Evolutionary conservation across 2,888 invertebrate species (phyloP).

Genomic region (Cataglyphis altisquamis): DNA sequence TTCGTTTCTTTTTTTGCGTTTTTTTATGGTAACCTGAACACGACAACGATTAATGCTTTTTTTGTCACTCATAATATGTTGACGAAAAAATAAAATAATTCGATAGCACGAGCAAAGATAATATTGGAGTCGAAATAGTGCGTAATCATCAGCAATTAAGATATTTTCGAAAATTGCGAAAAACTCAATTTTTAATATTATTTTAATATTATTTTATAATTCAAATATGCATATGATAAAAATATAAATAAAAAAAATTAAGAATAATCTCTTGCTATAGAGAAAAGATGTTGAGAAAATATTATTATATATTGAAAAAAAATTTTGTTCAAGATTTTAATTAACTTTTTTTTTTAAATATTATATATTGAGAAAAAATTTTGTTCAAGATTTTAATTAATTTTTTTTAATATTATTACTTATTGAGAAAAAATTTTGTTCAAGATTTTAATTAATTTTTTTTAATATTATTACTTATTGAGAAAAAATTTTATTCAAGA

Average conservation of each 20-base stretch:
- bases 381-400: not conserved
- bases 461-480: not conserved
- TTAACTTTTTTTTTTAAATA: too few species aligned
- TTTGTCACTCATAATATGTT: not conserved
- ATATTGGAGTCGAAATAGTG: not conserved
- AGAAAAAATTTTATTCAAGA: not conserved
- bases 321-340: not conserved
- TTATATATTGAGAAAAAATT: not conserved
- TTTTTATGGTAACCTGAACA: not conserved
- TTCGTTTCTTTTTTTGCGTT: not conserved
- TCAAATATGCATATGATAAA: not conserved
- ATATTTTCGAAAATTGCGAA: not conserved
- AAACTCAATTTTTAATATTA: not conserved
- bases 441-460: not conserved
- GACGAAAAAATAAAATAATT: not conserved
- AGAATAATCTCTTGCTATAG: not conserved
- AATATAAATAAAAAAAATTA: not conserved
- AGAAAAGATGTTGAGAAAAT: too few species aligned
- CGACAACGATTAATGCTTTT: not conserved
- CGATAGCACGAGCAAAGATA: not conserved
- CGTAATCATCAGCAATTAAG: not conserved
- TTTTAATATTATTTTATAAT: not conserved
- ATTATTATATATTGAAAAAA: not conserved
- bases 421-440: not conserved
- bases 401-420: too few species aligned